Conservation (phyloP, 2,888 invertebrate species). For the Drosophila cognata region DNA sequence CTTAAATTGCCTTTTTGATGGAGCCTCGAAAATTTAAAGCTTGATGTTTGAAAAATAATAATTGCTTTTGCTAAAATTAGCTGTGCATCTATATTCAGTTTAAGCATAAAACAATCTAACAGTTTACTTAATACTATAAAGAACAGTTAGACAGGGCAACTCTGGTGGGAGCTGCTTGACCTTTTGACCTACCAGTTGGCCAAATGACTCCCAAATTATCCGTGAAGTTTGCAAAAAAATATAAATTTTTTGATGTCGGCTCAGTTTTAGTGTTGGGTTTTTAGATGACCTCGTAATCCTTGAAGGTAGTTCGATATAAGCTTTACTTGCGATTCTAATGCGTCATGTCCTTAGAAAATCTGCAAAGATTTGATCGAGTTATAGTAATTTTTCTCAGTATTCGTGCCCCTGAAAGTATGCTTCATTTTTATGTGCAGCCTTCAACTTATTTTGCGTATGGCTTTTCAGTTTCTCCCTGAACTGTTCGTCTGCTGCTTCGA, state of each 20-base stretch:
- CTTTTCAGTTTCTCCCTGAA: not conserved
- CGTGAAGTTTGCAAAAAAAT: no score
- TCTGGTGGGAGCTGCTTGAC: not conserved
- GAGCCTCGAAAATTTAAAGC: not conserved
- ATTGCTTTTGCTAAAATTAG: not conserved
- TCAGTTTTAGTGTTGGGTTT: not conserved
- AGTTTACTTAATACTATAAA: not conserved
- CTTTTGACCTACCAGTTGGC: not conserved
- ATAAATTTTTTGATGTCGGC: not conserved
- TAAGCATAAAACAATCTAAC: not conserved
- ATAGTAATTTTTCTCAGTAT: accelerated
- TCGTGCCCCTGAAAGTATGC: not conserved
- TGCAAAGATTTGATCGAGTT: not conserved
- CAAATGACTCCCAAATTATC: not conserved
- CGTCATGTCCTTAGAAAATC: no score
- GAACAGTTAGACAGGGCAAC: not conserved
- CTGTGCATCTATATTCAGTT: not conserved
- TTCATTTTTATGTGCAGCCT: not conserved
- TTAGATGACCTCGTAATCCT: not conserved
- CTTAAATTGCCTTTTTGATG: slow-evolving; percentile 13
- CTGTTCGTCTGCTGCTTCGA: not conserved
- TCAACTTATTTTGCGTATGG: not conserved
- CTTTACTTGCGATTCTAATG: not conserved
- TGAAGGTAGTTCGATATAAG: not conserved
- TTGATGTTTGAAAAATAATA: not conserved